These are phyloP conservation scores for Nebria brevicollis DNA, from an alignment of 2,888 invertebrate genomes.

Conservation along the genomic window DNA sequence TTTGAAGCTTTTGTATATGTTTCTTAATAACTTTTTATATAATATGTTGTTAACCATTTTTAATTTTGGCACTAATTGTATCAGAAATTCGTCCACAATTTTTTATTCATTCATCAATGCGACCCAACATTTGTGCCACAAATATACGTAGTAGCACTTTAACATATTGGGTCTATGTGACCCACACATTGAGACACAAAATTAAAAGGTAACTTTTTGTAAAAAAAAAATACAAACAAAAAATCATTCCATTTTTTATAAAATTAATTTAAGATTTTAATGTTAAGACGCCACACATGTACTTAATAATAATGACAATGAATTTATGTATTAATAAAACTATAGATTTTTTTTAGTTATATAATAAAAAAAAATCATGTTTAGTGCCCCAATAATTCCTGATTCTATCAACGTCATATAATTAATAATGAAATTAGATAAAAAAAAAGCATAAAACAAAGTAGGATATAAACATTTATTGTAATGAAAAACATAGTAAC, in stretches of 20 bases:
- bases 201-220: too few relatives aligned
- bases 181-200: too few relatives aligned
- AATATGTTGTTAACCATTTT: not conserved
- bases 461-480: not conserved
- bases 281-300: not conserved
- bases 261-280: not conserved
- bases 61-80: not conserved
- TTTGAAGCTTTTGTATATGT: not conserved
- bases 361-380: too few relatives aligned
- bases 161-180: too few relatives aligned
- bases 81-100: too few relatives aligned
- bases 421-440: not conserved
- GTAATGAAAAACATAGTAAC: not conserved
- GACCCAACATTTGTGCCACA: too few relatives aligned
- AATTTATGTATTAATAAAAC: not conserved
- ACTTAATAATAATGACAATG: not conserved
- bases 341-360: too few relatives aligned
- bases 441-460: not conserved
- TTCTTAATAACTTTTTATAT: not conserved
- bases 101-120: too few relatives aligned
- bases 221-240: not conserved
- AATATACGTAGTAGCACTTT: too few relatives aligned
- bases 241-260: not conserved
- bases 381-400: too few relatives aligned
- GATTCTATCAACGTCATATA: too few relatives aligned